phyloP scores from a whole-genome alignment of 2,113 vertebrate species.

The Tor tambroides region DNA sequence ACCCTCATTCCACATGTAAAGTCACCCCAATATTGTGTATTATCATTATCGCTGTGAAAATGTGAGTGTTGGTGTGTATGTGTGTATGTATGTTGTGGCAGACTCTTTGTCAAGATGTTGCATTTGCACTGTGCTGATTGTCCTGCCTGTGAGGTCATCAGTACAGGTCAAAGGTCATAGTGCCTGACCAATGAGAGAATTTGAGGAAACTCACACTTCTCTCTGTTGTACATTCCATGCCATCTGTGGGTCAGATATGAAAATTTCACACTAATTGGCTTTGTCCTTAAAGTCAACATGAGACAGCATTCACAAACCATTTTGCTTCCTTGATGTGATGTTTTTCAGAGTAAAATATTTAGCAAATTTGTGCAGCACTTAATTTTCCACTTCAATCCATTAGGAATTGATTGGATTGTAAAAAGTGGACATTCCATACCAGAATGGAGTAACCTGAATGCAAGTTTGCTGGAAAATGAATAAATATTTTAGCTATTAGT shows the following conservation, averaged over 20 bases:
- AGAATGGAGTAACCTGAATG: neutral
- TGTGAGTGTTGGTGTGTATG: conserved; percentile 26
- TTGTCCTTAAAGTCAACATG: conserved; percentile 43
- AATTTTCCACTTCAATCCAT: neutral
- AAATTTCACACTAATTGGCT: conserved; percentile 24
- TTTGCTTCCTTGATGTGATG: neutral
- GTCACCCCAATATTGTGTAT: conserved; percentile 17
- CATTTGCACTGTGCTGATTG: conserved; percentile 35
- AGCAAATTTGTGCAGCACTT: neutral
- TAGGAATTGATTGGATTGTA: neutral
- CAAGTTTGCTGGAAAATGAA: neutral
- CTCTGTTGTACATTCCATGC: conserved; percentile 29
- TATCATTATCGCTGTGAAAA: conserved; percentile 45
- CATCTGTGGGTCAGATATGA: conserved; percentile 40
- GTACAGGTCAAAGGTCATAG: conserved; percentile 27
- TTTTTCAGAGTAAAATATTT: neutral
- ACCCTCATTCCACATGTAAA: conserved; percentile 51
- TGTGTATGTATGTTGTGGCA: conserved; percentile 31
- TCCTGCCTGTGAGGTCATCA: conserved; percentile 41
- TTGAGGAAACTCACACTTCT: conserved; percentile 30
- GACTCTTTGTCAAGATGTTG: conserved; percentile 34
- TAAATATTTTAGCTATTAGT: neutral
- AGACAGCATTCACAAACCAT: neutral
- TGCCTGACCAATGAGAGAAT: conserved; percentile 38
- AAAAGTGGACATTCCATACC: neutral